phyloP scores from a whole-genome alignment of 1,140 invertebrate species.

The Triops cancriformis region DNA sequence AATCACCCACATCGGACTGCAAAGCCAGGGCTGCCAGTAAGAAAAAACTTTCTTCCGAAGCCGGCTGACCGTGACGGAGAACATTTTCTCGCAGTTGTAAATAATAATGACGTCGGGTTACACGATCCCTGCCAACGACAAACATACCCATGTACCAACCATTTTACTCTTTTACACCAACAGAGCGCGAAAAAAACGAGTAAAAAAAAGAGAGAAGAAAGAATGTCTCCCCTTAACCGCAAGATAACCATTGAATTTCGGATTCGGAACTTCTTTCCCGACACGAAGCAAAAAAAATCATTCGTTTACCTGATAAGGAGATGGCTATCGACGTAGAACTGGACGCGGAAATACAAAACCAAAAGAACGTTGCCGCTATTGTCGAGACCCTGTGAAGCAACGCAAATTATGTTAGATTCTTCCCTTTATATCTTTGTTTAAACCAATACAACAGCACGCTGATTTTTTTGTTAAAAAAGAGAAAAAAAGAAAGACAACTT shows the following conservation, averaged over 20 bases:
- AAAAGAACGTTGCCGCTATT: slow-evolving; percentile 78
- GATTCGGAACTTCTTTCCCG: too few species aligned
- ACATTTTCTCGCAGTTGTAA: slow-evolving; percentile 87
- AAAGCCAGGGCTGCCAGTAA: slow-evolving; percentile 74
- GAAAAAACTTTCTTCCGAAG: slow-evolving; percentile 61
- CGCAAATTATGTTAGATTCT: neutral
- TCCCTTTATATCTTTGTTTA: slow-evolving; percentile 4
- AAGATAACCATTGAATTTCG: too few species aligned
- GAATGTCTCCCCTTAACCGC: too few species aligned
- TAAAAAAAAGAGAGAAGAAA: neutral
- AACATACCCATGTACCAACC: neutral
- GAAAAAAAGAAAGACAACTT: neutral
- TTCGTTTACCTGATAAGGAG: slow-evolving; percentile 61
- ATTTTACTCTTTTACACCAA: neutral
- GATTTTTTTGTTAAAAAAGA: too few species aligned
- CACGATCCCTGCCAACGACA: slow-evolving; percentile 60
- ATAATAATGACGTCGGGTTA: slow-evolving; percentile 85
- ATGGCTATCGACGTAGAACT: slow-evolving; percentile 88
- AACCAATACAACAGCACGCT: too few species aligned
- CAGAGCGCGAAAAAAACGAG: neutral
- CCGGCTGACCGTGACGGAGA: slow-evolving; percentile 41
- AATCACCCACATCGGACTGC: slow-evolving; percentile 83
- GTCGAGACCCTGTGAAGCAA: slow-evolving; percentile 67
- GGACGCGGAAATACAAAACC: slow-evolving; percentile 82
- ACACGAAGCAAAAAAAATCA: slow-evolving; percentile 20